A percentile compares a stretch with the other conserved stretches of the same genome.
Evolutionary conservation across 1,140 invertebrate genomes (phyloP).

Genomic region (Orchestia grillus): DNA sequence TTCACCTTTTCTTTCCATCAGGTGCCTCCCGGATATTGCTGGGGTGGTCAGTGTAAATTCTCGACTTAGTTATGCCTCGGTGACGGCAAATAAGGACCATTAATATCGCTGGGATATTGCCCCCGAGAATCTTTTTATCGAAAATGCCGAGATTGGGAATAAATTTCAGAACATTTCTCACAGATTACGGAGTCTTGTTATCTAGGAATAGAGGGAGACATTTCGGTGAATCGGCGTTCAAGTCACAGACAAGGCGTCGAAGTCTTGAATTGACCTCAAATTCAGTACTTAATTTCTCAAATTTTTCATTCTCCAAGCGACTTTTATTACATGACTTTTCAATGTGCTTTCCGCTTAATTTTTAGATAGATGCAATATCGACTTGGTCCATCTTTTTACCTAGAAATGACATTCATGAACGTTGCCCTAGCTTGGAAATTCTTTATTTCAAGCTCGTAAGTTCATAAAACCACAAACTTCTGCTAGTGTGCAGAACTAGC

Average conservation of each 20-base stretch:
- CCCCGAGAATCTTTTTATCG: neutral
- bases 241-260: neutral
- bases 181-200: neutral
- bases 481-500: neutral
- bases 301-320: neutral
- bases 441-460: neutral
- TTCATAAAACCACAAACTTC: neutral
- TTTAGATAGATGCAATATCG: neutral
- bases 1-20: neutral
- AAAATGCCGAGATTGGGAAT: neutral
- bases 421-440: neutral
- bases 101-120: neutral
- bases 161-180: neutral
- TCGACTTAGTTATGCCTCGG: neutral
- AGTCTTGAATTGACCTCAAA: neutral
- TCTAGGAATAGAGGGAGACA: neutral
- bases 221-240: neutral
- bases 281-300: neutral
- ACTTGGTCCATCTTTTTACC: no score
- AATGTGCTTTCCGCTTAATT: neutral
- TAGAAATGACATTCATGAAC: neutral
- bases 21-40: neutral
- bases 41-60: neutral
- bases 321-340: neutral
- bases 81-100: neutral